Evolutionary conservation across 2,888 invertebrate genomes (phyloP), one percentile per base, ranked within the genome.

Genomic region (Tryphoninae sp.): DNA sequence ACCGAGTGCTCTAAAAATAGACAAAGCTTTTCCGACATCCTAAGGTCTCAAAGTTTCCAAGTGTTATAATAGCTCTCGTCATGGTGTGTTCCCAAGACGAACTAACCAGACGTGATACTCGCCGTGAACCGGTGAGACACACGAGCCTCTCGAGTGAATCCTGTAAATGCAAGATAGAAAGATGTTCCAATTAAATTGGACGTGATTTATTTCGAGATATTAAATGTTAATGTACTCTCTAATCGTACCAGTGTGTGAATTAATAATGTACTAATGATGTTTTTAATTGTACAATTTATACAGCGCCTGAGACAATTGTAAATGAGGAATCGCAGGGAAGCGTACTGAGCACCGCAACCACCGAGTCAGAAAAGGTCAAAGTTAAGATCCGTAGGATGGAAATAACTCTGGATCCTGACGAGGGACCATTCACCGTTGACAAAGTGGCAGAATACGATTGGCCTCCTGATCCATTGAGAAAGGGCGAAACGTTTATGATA

Each of bases 371-470:
- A 65, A 92, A 91, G 76, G 91, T 92, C 19, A 92, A 92, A 83
- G 91, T 91, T 16, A 91, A 89, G 64, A 92, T 88, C 84, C 90
- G 92, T 19, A 89, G 92, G 62, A 92, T 92, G 92, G 92, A 92
- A 84, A 92, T 92, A 61, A 91, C 88, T 76, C 90, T 92, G 78
- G 92, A 92, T 86, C 92, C 91, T n/a, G 92, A 92, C 74, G 92
- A 92, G 78, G 92, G 92, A 64, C 93, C 93, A 64, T 95, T 96
- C 89, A 96, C 96, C 22, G 97, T 98, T 16, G 96, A 97, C 73
- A 96, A 97, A 91, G 95, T 99, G 72, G 97, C 97, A 80, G 98
- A 99, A 91, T 99, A 99, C 90, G 96, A 96, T 88, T 99, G 99
- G 99, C 97, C 97, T 6, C 94, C 94, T 42, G 94, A 89, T 81